These are phyloP conservation scores for Drosophila lini DNA, from an alignment of 1,140 invertebrate species.

Conservation along the genomic window DNA sequence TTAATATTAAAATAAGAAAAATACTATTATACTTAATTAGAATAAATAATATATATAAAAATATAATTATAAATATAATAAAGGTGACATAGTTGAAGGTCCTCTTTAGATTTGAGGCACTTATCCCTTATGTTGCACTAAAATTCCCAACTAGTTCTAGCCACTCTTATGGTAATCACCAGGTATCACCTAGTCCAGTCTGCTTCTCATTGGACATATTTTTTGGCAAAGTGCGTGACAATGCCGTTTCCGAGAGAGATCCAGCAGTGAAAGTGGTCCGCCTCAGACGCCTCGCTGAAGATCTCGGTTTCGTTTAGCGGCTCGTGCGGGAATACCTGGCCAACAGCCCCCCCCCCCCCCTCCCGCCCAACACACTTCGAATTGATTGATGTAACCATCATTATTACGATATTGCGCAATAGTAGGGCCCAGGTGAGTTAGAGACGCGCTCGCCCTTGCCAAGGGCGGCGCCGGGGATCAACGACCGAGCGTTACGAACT, in stretches of 20 bases:
- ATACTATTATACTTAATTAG: too few species aligned
- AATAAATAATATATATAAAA: too few species aligned
- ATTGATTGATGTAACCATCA: constrained; percentile 21
- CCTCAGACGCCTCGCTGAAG: background rate
- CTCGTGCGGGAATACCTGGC: constrained; percentile 13
- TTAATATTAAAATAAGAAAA: too few species aligned
- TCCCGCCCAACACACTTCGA: background rate
- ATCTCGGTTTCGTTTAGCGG: constrained; percentile 11
- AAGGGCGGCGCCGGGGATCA: constrained; percentile 19
- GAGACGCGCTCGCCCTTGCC: constrained; percentile 14
- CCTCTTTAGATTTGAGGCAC: too few species aligned
- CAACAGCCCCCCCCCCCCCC: background rate
- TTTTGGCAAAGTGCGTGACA: constrained; percentile 38
- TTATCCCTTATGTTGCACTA: too few species aligned
- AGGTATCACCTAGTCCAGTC: constrained; percentile 8
- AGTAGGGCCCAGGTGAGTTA: constrained; percentile 3
- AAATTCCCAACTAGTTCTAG: too few species aligned
- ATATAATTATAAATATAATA: too few species aligned
- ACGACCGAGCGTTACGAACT: constrained; percentile 10
- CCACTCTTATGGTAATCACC: too few species aligned
- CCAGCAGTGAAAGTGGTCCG: constrained; percentile 23
- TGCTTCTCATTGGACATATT: background rate
- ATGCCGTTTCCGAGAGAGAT: constrained; percentile 20
- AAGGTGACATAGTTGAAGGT: too few species aligned
- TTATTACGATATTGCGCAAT: constrained; percentile 20